Conservation (phyloP, 2,113 vertebrate species). For the Oreochromis tanganicae region DNA sequence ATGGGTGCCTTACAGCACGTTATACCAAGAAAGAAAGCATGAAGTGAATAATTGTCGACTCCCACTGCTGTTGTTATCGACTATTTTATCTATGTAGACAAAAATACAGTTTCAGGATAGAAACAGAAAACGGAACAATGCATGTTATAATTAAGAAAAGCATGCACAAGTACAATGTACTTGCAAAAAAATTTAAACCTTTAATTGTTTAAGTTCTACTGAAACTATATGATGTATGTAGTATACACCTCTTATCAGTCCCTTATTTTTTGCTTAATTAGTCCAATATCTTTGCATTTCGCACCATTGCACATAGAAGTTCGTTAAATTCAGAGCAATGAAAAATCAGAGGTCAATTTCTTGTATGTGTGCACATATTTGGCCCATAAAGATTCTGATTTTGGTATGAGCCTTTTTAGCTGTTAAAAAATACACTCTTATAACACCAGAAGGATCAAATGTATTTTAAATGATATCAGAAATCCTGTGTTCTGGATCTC, state of each 20-base stretch:
- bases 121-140: background rate
- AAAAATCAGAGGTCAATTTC: background rate
- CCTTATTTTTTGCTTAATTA: background rate
- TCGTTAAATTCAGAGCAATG: background rate
- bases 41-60: background rate
- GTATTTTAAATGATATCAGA: background rate
- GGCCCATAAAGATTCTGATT: background rate
- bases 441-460: background rate
- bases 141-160: background rate
- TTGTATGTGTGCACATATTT: background rate
- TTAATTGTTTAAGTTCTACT: background rate
- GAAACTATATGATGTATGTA: background rate
- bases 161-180: background rate
- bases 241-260: background rate
- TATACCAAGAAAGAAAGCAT: background rate
- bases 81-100: background rate
- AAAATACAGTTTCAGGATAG: background rate
- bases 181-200: background rate
- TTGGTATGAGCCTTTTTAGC: background rate
- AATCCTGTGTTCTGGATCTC: background rate
- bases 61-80: background rate
- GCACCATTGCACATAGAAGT: background rate
- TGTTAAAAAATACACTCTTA: background rate
- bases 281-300: background rate
- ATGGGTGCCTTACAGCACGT: background rate